phyloP scores from a whole-genome alignment of 2,113 vertebrate species.

The Hippocampus barbouri region DNA sequence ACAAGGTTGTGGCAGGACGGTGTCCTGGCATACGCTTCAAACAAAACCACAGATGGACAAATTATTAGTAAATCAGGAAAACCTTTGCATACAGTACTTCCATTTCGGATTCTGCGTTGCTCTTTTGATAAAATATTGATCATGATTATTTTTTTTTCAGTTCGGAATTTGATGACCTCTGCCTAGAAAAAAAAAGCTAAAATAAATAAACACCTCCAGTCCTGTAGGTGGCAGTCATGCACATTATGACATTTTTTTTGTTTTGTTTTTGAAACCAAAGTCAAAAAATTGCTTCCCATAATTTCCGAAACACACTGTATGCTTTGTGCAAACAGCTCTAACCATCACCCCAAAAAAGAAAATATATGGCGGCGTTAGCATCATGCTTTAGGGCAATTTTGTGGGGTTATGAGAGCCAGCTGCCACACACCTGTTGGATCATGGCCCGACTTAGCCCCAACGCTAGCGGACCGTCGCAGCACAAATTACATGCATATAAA shows the following conservation, averaged over 20 bases:
- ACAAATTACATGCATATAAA: not conserved
- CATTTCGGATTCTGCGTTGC: not conserved
- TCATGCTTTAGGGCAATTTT: no score
- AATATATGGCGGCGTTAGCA: no score
- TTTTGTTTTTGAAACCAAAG: no score
- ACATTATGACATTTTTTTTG: not conserved
- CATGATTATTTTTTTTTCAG: not conserved
- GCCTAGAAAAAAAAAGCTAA: no score
- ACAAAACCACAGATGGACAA: constrained; percentile 4
- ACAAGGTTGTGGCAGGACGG: not conserved
- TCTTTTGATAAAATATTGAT: not conserved
- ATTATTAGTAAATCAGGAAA: not conserved
- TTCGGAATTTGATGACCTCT: no score
- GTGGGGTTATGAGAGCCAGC: not conserved
- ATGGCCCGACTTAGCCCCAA: not conserved
- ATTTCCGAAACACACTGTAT: no score
- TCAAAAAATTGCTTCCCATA: no score
- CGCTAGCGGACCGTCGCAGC: not conserved
- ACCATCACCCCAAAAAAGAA: no score
- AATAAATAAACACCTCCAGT: not conserved
- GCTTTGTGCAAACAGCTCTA: no score
- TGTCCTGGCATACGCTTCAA: constrained; percentile 18
- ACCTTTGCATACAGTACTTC: not conserved
- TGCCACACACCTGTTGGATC: not conserved
- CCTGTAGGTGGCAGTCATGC: not conserved